Conservation (phyloP, 2,797 vertebrate species). For the Bryconaethiops microstoma region DNA sequence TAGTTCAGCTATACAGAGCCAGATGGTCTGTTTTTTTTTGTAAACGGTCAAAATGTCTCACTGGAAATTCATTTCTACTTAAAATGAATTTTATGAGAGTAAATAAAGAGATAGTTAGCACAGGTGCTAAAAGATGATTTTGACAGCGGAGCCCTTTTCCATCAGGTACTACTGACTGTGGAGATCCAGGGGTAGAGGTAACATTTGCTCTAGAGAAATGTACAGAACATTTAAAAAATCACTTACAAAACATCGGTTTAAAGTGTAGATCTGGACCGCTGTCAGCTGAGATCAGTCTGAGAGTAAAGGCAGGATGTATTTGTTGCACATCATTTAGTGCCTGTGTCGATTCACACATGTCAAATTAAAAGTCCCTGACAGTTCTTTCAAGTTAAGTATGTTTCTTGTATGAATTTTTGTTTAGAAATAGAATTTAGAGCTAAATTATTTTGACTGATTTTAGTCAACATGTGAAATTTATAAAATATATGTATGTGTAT, state of each 20-base stretch:
- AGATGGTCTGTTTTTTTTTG: too few relatives aligned
- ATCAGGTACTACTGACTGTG: too few relatives aligned
- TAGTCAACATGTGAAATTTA: too few relatives aligned
- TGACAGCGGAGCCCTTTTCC: too few relatives aligned
- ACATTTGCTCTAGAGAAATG: neutral
- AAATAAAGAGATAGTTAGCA: neutral
- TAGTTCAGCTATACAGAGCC: too few relatives aligned
- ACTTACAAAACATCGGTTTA: slow-evolving; percentile 24
- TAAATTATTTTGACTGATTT: too few relatives aligned
- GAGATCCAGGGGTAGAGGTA: too few relatives aligned
- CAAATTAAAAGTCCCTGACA: neutral
- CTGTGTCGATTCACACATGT: neutral
- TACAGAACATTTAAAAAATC: neutral
- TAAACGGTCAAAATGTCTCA: too few relatives aligned
- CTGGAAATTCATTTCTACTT: neutral
- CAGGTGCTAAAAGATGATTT: neutral
- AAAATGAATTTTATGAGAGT: neutral
- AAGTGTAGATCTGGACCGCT: neutral
- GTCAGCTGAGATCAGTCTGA: neutral
- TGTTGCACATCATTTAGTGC: neutral
- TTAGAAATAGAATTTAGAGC: too few relatives aligned
- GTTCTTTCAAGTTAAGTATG: too few relatives aligned
- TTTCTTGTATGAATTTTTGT: too few relatives aligned
- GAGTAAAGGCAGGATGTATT: neutral
- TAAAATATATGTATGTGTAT: too few relatives aligned